phyloP scores from a whole-genome alignment of 2,113 vertebrate species.

The Cygnus atratus region DNA sequence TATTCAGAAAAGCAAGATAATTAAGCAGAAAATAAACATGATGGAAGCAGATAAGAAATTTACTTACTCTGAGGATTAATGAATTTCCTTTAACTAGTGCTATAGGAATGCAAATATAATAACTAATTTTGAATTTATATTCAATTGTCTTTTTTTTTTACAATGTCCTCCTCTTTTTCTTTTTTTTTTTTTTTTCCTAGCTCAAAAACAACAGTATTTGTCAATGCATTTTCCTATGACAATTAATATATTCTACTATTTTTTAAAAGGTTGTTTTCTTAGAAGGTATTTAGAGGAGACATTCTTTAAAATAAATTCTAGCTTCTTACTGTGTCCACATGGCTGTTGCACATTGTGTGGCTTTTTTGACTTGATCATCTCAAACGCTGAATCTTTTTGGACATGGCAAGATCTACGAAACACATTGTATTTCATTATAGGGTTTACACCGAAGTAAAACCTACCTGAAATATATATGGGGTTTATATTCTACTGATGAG shows the following conservation, averaged over 20 bases:
- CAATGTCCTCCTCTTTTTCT: background rate
- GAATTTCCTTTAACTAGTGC: background rate
- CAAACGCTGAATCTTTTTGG: background rate
- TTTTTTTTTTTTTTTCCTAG: background rate
- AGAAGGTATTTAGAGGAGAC: background rate
- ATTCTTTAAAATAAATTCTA: background rate
- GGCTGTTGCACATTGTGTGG: background rate
- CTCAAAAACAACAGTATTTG: background rate
- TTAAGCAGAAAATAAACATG: background rate
- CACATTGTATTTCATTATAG: background rate
- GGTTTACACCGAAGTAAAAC: background rate
- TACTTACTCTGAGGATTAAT: background rate
- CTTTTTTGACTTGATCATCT: background rate
- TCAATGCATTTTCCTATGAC: background rate
- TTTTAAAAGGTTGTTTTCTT: background rate
- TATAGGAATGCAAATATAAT: background rate
- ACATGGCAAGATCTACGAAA: background rate
- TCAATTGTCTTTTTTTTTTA: background rate
- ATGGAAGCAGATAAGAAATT: background rate
- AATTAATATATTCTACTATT: background rate
- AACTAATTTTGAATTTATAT: background rate
- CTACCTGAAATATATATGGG: background rate
- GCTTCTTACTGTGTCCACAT: background rate
- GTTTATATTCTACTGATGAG: background rate
- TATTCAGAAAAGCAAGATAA: background rate